Evolutionary conservation across 2,113 vertebrate genomes (phyloP).

Genomic region (Psittacara wagleri): DNA sequence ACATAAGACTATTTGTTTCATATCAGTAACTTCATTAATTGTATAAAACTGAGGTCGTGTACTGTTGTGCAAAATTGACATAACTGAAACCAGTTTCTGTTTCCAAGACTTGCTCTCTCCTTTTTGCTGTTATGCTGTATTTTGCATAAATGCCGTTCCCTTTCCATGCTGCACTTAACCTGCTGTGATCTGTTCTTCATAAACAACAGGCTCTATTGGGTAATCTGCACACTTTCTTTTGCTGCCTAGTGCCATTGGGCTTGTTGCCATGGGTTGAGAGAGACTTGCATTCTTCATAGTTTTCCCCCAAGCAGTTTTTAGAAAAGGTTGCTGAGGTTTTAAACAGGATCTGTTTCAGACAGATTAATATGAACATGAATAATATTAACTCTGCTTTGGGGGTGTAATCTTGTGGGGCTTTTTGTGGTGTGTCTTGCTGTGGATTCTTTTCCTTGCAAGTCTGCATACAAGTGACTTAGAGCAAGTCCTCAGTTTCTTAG

Average conservation of each 20-base stretch:
- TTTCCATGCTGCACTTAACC: constrained; percentile 53
- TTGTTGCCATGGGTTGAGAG: constrained; percentile 59
- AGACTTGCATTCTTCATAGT: constrained; percentile 46
- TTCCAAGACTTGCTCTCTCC: not conserved
- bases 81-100: constrained; percentile 5
- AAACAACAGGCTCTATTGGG: constrained; percentile 45
- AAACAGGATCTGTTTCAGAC: constrained; percentile 3
- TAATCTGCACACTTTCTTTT: constrained; percentile 56
- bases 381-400: constrained; percentile 10
- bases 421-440: not conserved
- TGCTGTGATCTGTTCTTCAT: constrained; percentile 66
- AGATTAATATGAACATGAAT: constrained; percentile 22
- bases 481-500: not conserved
- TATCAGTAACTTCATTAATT: not conserved
- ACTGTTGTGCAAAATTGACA: not conserved
- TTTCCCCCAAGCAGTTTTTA: constrained; percentile 29
- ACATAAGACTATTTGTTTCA: not conserved
- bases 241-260: constrained; percentile 39
- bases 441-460: not conserved
- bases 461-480: not conserved
- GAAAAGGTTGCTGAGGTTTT: constrained; percentile 31
- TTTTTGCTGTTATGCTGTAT: constrained; percentile 28
- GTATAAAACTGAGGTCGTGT: not conserved
- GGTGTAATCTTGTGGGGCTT: not conserved
- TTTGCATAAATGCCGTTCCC: constrained; percentile 61